Percentiles rank a stretch among this genome's conserved stretches.
These are phyloP conservation scores for Anguilla japonica DNA, from an alignment of 2,113 vertebrate species.

Conservation along the genomic window DNA sequence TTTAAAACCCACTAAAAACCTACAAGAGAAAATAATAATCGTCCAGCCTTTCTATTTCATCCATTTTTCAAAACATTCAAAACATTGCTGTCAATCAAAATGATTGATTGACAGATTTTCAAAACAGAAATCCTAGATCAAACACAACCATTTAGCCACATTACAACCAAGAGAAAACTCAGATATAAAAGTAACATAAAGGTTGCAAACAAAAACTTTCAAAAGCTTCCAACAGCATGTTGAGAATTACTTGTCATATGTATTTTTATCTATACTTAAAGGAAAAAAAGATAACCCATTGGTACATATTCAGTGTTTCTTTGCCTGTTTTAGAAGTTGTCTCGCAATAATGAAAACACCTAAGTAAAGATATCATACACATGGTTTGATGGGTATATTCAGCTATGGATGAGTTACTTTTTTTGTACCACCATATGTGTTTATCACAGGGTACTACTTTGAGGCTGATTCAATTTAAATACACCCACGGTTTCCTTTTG, in stretches of 20 bases:
- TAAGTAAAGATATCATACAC: no score
- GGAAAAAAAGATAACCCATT: neutral
- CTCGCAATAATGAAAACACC: neutral
- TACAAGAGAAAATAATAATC: neutral
- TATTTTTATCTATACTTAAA: neutral
- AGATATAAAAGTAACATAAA: neutral
- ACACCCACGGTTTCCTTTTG: neutral
- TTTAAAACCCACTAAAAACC: neutral
- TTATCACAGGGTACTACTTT: neutral
- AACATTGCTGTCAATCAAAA: neutral
- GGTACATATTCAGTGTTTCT: neutral
- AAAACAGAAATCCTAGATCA: neutral
- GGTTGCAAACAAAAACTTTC: neutral
- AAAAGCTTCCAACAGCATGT: neutral
- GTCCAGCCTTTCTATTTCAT: neutral
- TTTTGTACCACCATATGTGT: neutral
- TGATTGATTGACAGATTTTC: no score
- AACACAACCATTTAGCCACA: neutral
- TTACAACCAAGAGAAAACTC: neutral
- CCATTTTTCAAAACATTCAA: neutral
- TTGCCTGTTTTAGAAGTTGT: neutral
- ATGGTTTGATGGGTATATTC: no score
- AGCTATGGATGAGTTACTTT: neutral
- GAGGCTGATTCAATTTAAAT: constrained; percentile 7
- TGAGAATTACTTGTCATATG: neutral